Percentiles rank a stretch among this genome's conserved stretches.
phyloP scores from a whole-genome alignment of 2,797 vertebrate species.

The Scyliorhinus canicula region DNA sequence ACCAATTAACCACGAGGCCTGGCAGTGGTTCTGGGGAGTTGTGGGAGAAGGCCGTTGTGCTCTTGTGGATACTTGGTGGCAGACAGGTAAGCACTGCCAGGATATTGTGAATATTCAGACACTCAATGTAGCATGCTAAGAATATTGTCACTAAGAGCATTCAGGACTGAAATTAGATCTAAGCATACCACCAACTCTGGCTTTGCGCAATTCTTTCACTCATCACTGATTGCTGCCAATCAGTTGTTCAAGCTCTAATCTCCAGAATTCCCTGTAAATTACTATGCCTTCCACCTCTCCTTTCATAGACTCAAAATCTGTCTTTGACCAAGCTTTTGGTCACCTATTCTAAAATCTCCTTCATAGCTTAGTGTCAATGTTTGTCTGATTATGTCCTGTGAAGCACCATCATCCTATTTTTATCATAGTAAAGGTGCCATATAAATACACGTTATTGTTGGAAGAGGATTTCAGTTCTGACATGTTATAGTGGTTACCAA shows the following conservation, averaged over 20 bases:
- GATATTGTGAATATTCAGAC: too few species aligned
- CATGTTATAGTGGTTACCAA: neutral
- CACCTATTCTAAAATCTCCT: neutral
- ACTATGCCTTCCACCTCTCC: neutral
- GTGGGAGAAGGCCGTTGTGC: conserved; percentile 80
- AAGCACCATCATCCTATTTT: neutral
- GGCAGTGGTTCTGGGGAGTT: conserved; percentile 86
- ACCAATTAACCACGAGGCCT: conserved; percentile 90
- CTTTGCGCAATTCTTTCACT: neutral
- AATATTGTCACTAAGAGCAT: neutral
- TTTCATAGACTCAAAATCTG: neutral
- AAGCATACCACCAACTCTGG: neutral
- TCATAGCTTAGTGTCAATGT: neutral
- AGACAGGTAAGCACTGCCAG: conserved; percentile 74
- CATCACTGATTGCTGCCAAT: neutral
- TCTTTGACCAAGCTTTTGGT: neutral
- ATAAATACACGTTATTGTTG: neutral
- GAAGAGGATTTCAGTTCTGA: neutral
- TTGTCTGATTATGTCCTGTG: neutral
- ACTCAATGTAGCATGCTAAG: neutral
- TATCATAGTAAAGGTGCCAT: neutral
- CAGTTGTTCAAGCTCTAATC: neutral
- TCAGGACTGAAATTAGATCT: neutral
- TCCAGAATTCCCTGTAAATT: neutral
- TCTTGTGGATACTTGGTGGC: conserved; percentile 96